These are phyloP conservation scores for Neocloeon triangulifer DNA, from an alignment of 1,140 invertebrate genomes.

Conservation along the genomic window DNA sequence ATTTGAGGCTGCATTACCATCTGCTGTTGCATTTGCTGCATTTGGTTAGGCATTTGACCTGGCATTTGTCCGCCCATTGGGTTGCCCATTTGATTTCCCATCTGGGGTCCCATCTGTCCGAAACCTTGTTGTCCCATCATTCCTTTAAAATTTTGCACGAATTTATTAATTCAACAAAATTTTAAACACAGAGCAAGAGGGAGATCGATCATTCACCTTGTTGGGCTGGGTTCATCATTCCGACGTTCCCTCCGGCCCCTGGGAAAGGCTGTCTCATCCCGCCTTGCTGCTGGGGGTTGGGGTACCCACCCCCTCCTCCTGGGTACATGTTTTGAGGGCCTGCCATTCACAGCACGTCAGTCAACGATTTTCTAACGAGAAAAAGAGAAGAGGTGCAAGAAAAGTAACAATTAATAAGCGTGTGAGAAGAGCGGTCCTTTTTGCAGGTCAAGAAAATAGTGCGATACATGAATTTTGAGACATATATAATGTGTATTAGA, in stretches of 20 bases:
- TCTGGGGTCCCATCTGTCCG: constrained; percentile 16
- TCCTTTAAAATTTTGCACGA: constrained; percentile 11
- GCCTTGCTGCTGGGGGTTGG: constrained; percentile 24
- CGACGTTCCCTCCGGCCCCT: constrained; percentile 23
- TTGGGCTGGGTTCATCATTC: constrained; percentile 23
- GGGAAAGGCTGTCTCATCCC: constrained; percentile 26
- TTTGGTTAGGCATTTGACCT: constrained; percentile 18
- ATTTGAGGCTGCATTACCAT: constrained; percentile 6
- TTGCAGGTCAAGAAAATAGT: too few species aligned
- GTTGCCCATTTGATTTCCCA: constrained; percentile 12
- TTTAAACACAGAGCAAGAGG: constrained; percentile 2
- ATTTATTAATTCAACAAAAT: constrained; percentile 1
- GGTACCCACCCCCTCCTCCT: constrained; percentile 26
- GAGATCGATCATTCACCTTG: constrained; percentile 13
- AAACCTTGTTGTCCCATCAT: constrained; percentile 20
- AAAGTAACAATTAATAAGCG: too few species aligned
- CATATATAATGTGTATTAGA: too few species aligned
- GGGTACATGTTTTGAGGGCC: constrained; percentile 31
- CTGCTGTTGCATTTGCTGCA: constrained; percentile 13
- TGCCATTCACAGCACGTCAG: too few species aligned
- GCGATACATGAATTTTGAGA: too few species aligned
- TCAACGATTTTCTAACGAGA: too few species aligned
- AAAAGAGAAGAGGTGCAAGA: too few species aligned
- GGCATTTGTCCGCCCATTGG: constrained; percentile 18
- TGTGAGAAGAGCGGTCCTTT: too few species aligned